These are phyloP conservation scores for Papilio helenus DNA, from an alignment of 1,140 invertebrate species.

Conservation along the genomic window DNA sequence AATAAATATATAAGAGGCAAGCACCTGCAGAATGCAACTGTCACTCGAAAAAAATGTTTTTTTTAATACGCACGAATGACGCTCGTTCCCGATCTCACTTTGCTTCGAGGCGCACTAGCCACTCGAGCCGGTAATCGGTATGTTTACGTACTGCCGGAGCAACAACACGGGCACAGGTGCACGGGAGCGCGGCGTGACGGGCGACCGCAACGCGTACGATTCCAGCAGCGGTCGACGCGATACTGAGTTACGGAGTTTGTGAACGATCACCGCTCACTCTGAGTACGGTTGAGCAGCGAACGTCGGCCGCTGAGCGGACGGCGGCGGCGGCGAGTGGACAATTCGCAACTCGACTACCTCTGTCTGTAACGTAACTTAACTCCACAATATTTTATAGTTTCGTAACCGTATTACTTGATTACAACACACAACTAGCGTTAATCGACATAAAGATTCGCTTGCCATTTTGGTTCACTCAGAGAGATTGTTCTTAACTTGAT, in stretches of 20 bases:
- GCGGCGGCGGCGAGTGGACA: slow-evolving; percentile 57
- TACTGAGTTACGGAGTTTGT: slow-evolving; percentile 49
- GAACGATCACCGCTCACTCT: slow-evolving; percentile 42
- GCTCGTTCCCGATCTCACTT: slow-evolving; percentile 59
- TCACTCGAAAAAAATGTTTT: slow-evolving; percentile 58
- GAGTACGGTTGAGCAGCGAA: slow-evolving; percentile 42
- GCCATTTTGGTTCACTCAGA: neutral
- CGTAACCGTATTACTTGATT: slow-evolving; percentile 78
- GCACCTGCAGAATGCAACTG: slow-evolving; percentile 76
- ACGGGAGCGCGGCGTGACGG: slow-evolving; percentile 58
- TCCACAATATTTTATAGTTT: slow-evolving; percentile 80
- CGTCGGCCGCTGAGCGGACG: neutral
- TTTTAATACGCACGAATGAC: slow-evolving; percentile 52
- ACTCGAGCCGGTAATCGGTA: slow-evolving; percentile 53
- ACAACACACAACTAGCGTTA: slow-evolving; percentile 67
- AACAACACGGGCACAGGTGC: slow-evolving; percentile 71
- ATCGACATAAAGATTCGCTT: slow-evolving; percentile 72
- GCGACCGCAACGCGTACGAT: slow-evolving; percentile 47
- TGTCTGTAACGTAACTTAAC: slow-evolving; percentile 75
- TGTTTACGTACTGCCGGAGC: slow-evolving; percentile 70
- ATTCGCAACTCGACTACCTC: slow-evolving; percentile 71
- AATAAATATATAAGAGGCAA: slow-evolving; percentile 69
- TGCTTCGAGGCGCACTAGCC: slow-evolving; percentile 61
- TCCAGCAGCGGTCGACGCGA: slow-evolving; percentile 62
- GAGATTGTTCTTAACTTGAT: neutral